Evolutionary conservation across 2,797 vertebrate genomes (phyloP), one percentile per base, ranked within the genome.

Genomic region (Numenius phaeopus): DNA sequence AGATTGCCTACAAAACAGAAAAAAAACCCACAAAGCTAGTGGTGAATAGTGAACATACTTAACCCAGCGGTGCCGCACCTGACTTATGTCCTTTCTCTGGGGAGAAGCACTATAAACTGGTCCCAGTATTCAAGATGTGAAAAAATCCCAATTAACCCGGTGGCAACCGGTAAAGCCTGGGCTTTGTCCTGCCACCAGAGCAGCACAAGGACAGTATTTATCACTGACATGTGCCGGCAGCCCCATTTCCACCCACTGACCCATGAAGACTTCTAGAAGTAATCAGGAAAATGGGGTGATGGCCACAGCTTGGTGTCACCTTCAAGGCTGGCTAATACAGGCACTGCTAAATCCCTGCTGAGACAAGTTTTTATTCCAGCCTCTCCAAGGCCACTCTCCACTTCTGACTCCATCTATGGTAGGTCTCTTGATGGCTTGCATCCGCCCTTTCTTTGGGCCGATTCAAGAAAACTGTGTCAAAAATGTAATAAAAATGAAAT

Each of bases 11-110:
- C 15, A 23, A 71, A 70, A 30, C 8, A 55, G 15, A 5, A 24
- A 42, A 5, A 11, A 3, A 4, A 37, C 34, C 34, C n/a, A 23
- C 12, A 26, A 84, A 15, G 0, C 11, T 5, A 5, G 5, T 11
- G 27, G 32, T 47, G 59, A 52, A 32, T 40, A 44, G 29, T 42
- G 64, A 47, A 32, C 39, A 37, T 1, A 39, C 14, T 30, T 9
- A 26, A 30, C 11, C 50, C 54, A 42, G 44, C 8, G 17, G 34
- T 20, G 34, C 30, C 2, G 0, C 42, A 10, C 34, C 27, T 49
- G 66, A 37, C 24, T 76, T 4, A 2, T 8, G 21, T 11, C 24
- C 29, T 39, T 80, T 34, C 37, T 46, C 14, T 16, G 37, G 3
- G 14, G 40, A 52, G 46, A 89, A 91, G 34, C 67, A 32, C 21